phyloP scores from a whole-genome alignment of 2,888 invertebrate genomes.

The Dynastes maya region DNA sequence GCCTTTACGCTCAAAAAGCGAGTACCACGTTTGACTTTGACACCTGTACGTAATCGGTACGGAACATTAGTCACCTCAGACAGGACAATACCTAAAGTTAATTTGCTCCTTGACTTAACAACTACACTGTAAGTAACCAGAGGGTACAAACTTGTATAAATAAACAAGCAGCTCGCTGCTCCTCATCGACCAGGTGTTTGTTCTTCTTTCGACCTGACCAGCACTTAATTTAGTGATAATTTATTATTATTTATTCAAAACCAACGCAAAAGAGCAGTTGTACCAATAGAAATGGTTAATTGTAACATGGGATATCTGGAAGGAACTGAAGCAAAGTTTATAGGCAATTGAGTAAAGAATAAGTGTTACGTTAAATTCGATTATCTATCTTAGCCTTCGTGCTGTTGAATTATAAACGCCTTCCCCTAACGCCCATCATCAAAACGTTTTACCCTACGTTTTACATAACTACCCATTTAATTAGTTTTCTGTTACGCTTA shows the following conservation, averaged over 20 bases:
- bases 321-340: no score
- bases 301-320: no score
- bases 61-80: slow-evolving; percentile 66
- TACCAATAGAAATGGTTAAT: no score
- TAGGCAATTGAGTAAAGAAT: no score
- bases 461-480: no score
- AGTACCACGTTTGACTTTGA: slow-evolving; percentile 61
- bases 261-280: no score
- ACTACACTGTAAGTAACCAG: slow-evolving; percentile 48
- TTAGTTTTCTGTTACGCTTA: no score
- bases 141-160: slow-evolving; percentile 44
- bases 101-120: slow-evolving; percentile 68
- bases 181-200: slow-evolving; percentile 28
- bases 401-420: no score
- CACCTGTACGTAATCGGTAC: slow-evolving; percentile 61
- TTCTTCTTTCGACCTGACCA: slow-evolving; percentile 25
- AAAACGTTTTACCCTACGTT: no score
- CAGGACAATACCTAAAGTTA: slow-evolving; percentile 68
- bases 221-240: slow-evolving; percentile 32
- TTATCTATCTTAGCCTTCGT: no score
- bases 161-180: slow-evolving; percentile 43
- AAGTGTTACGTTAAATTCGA: not conserved
- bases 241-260: slow-evolving; percentile 10
- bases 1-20: slow-evolving; percentile 35
- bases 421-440: no score